A percentile compares a stretch with the other conserved stretches of the same genome.
Evolutionary conservation across 2,888 invertebrate genomes (phyloP).

Genomic region (Acleris holmiana): DNA sequence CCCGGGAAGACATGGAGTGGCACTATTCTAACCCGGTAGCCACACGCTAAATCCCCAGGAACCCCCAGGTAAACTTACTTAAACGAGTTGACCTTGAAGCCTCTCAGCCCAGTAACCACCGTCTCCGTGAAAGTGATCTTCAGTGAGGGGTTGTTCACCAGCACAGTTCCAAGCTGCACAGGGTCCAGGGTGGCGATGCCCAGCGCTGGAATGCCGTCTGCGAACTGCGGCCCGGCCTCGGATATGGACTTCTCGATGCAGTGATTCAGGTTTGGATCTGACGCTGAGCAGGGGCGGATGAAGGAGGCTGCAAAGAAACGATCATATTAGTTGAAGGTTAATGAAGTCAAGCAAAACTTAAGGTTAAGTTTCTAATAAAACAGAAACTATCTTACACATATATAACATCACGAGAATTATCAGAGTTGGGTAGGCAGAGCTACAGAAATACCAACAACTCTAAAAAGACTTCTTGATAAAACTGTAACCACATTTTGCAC

Average conservation of each 20-base stretch:
- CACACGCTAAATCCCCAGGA: no score
- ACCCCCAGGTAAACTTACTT: slow-evolving; percentile 62
- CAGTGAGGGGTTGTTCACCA: slow-evolving; percentile 72
- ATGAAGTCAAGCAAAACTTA: neutral
- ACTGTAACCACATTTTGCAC: no score
- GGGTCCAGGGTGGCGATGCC: slow-evolving; percentile 79
- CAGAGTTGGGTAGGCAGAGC: no score
- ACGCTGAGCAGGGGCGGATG: slow-evolving; percentile 73
- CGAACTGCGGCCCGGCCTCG: slow-evolving; percentile 62
- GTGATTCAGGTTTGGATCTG: slow-evolving; percentile 68
- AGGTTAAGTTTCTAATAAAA: no score
- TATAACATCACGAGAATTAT: no score
- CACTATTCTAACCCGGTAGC: no score
- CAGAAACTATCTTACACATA: no score
- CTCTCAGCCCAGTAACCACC: slow-evolving; percentile 72
- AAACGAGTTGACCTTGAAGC: slow-evolving; percentile 66
- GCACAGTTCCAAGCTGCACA: slow-evolving; percentile 70
- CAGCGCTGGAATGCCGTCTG: slow-evolving; percentile 75
- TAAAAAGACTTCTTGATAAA: no score
- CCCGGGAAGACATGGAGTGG: no score
- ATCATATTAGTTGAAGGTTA: neutral
- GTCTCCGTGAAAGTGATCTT: slow-evolving; percentile 75
- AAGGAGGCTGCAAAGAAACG: slow-evolving; percentile 68
- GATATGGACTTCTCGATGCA: slow-evolving; percentile 67
- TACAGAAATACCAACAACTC: no score